Evolutionary conservation across 2,113 vertebrate genomes (phyloP).

Genomic region (Rhea americana): DNA sequence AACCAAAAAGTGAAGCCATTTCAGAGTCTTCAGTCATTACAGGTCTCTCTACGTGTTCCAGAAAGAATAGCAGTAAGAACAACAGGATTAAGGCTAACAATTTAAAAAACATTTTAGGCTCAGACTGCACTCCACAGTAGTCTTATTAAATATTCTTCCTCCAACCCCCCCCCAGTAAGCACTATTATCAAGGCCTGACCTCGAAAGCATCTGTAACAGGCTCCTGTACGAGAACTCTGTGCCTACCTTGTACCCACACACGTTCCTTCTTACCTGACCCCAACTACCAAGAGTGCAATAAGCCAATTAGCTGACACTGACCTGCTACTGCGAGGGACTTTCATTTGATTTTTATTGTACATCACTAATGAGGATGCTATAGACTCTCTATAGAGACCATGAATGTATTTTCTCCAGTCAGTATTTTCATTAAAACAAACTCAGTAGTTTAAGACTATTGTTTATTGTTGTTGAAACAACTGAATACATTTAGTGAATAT

Average conservation of each 20-base stretch:
- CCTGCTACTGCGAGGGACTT: fast-evolving
- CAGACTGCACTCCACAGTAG: fast-evolving
- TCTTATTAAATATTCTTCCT: fast-evolving
- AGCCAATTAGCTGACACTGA: too few relatives aligned
- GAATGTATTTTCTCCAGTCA: fast-evolving
- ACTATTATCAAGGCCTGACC: not conserved
- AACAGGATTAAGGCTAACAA: fast-evolving
- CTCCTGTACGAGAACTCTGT: not conserved
- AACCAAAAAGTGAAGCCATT: not conserved
- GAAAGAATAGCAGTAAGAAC: not conserved
- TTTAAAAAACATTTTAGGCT: fast-evolving
- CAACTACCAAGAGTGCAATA: not conserved
- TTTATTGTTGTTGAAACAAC: not conserved
- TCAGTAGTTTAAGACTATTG: too few relatives aligned
- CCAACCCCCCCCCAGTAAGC: too few relatives aligned
- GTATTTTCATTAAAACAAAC: not conserved
- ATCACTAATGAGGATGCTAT: fast-evolving
- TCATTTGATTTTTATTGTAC: fast-evolving
- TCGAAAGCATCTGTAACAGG: not conserved
- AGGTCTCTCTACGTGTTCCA: not conserved
- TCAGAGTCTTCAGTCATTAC: not conserved
- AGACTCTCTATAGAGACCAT: not conserved
- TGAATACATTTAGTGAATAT: not conserved
- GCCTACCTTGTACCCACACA: not conserved
- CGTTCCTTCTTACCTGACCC: not conserved